A percentile compares a stretch with the other conserved stretches of the same genome.
These are phyloP conservation scores for Heliocidaris erythrogramma DNA, from an alignment of 35 echinoderm and acorn worm species.

Conservation along the genomic window DNA sequence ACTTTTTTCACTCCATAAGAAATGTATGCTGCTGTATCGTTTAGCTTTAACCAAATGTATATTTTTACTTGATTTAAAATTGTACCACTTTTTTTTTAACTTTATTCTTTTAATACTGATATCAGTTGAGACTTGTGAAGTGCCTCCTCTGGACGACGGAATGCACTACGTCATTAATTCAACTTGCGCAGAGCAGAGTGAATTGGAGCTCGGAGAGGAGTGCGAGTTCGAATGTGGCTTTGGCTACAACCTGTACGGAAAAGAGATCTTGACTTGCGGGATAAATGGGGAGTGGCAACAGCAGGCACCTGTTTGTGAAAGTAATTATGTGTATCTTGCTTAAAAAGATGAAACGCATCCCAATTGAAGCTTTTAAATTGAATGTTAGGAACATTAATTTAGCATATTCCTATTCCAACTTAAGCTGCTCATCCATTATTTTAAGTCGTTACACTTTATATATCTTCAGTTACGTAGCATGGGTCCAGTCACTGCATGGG, in stretches of 20 bases:
- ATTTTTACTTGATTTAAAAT: too few species aligned
- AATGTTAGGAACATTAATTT: background rate
- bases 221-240: constrained; percentile 26
- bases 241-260: constrained; percentile 32
- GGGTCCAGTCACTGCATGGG: too few species aligned
- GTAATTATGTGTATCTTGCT: background rate
- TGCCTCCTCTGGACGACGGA: background rate
- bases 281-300: constrained; percentile 25
- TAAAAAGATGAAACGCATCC: background rate
- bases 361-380: background rate
- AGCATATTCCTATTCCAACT: background rate
- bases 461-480: background rate
- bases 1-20: too few species aligned
- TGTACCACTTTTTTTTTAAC: too few species aligned
- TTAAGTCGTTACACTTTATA: background rate
- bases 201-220: background rate
- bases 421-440: background rate
- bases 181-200: background rate
- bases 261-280: constrained; percentile 28
- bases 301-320: constrained; percentile 1
- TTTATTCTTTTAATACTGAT: background rate
- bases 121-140: constrained; percentile 22
- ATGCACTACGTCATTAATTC: background rate
- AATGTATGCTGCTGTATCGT: too few species aligned
- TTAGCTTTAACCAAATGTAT: too few species aligned